phyloP scores from a whole-genome alignment of 2,888 invertebrate species.

The Lottia scabra region DNA sequence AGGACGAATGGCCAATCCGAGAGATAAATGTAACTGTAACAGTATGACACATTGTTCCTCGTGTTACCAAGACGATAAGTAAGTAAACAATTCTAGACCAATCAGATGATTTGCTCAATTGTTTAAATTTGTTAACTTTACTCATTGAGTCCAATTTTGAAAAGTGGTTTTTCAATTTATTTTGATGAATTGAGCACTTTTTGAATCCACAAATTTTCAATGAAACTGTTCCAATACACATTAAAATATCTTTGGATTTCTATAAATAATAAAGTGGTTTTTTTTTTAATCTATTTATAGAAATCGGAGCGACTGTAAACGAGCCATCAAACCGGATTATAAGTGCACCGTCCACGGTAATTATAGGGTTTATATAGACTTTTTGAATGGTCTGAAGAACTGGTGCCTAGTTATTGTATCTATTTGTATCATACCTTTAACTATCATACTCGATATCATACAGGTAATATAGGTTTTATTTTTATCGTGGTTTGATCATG shows the following conservation, averaged over 20 bases:
- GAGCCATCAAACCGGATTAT: slow-evolving; percentile 60
- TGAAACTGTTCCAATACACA: no score
- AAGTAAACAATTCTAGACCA: slow-evolving; percentile 20
- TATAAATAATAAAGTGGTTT: no score
- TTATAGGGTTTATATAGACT: slow-evolving; percentile 65
- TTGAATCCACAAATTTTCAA: no score
- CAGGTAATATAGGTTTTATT: slow-evolving; percentile 35
- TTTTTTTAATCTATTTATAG: slow-evolving; percentile 2
- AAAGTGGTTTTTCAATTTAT: no score
- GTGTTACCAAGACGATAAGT: slow-evolving; percentile 63
- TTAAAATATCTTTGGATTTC: no score
- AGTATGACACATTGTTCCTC: slow-evolving; percentile 62
- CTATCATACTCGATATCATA: slow-evolving; percentile 57
- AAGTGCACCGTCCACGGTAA: slow-evolving; percentile 61
- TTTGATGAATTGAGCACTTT: no score
- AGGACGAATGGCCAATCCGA: slow-evolving; percentile 62
- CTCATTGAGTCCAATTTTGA: no score
- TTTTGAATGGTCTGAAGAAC: slow-evolving; percentile 59
- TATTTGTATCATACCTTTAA: slow-evolving; percentile 64
- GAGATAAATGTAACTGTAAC: slow-evolving; percentile 64
- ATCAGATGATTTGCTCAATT: no score
- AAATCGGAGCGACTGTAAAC: slow-evolving; percentile 10
- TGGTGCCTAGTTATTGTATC: slow-evolving; percentile 66
- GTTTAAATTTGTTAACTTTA: no score
- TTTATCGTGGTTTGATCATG: no score